Base-by-base conservation (phyloP, 1,140 invertebrate species). In the Drosophila sp. region DNA sequence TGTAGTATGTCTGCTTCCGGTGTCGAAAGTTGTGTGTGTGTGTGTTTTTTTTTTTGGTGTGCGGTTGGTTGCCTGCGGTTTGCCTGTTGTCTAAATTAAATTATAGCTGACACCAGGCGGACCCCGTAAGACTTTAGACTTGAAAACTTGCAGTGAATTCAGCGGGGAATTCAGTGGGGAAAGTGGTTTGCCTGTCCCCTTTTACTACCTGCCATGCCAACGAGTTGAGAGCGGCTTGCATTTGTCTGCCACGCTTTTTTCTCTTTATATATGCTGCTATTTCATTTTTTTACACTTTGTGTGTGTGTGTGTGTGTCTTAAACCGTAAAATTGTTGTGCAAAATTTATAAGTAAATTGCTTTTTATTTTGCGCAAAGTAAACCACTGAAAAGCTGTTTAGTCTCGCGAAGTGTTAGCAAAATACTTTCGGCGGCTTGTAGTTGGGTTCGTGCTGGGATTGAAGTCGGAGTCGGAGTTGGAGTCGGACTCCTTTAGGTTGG, bases 261-360 rank as follows among this genome's bases (percentile, higher is more conserved):
- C 13, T 46, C 38, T 34, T 53, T n/a, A 6, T 27, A 9, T n/a
- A 29, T 48, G 21, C 4, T 50, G 16, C 34, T 45, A 34, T 21
- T 59, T 6, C 34, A 25, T 8, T 50, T 46, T 46, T 48, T 11
- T n/a, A n/a, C n/a, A n/a, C n/a, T n/a, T n/a, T n/a, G n/a, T n/a
- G n/a, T n/a, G n/a, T n/a, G n/a, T n/a, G n/a, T n/a, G n/a, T n/a
- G n/a, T n/a, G n/a, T n/a, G n/a, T n/a, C n/a, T n/a, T 21, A 27
- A 66, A 41, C 45, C 71, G 34, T 62, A 50, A 73, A 73, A 73
- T 73, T 73, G 71, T 56, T 73, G 65, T 73, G 65, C 65, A 62
- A 73, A 73, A 73, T 70, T 73, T 70, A 69, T 73, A 73, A 73
- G 71, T 73, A 73, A 73, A 73, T 69, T 73, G 70, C 70, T 66